Conservation (phyloP, 2,797 vertebrate species). For the Sebastes paucispinis region DNA sequence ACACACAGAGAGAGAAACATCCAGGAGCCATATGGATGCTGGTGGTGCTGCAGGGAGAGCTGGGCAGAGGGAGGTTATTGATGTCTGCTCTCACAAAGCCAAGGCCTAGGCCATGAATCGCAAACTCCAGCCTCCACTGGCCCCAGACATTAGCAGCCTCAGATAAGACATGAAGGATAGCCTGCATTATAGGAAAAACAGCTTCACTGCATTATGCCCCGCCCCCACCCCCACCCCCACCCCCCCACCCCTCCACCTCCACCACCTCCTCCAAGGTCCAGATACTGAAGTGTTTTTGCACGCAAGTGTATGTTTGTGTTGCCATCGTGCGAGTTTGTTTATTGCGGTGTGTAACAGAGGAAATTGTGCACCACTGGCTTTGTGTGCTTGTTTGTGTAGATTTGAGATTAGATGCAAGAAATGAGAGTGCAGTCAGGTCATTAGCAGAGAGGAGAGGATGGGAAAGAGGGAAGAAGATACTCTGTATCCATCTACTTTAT, state of each 20-base stretch:
- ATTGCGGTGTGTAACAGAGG: not conserved
- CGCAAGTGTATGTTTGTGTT: not conserved
- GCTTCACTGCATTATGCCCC: conserved; percentile 61
- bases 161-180: conserved; percentile 87
- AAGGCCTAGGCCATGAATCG: conserved; percentile 87
- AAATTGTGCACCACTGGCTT: not conserved
- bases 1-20: conserved; percentile 64
- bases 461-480: not conserved
- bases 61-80: conserved; percentile 82
- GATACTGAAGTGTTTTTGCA: not conserved
- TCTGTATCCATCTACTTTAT: not conserved
- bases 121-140: conserved; percentile 81
- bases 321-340: not conserved
- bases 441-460: not conserved
- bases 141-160: conserved; percentile 85
- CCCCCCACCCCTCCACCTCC: conserved; percentile 9
- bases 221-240: not conserved
- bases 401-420: conserved; percentile 27
- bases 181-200: conserved; percentile 80
- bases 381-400: conserved; percentile 1
- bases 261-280: conserved; percentile 17
- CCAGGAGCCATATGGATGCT: conserved; percentile 83
- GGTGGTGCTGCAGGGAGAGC: conserved; percentile 46
- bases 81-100: conserved; percentile 87
- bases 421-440: not conserved